Evolutionary conservation across 2,113 vertebrate genomes (phyloP), one percentile per base, ranked within the genome.

Genomic region (Seriola quinqueradiata): DNA sequence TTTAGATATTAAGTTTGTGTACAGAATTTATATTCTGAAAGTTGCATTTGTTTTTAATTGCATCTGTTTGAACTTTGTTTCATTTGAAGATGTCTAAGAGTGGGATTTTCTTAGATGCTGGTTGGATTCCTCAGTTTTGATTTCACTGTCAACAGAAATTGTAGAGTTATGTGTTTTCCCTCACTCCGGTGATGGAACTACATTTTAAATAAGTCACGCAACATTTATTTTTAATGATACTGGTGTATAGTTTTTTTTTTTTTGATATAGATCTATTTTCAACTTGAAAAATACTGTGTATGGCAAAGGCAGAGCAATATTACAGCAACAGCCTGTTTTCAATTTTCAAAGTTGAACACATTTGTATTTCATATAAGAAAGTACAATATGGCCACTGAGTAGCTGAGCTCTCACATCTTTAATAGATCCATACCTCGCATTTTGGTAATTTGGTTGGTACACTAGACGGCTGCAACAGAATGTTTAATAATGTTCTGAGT

Each of bases 401-500:
- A 42, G 70, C 64, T 0, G 0, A 57, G 54, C 73, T 71, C 54
- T 70, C 64, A 71, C 54, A 64, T 60, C 38, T 65, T 71, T 78
- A 75, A 68, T 76, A 68, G 38, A 83, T 8, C 36, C 6, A 10
- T 70, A 58, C 71, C 71, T 75, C 5, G 77, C 64, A 82, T 74
- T 48, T 66, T 34, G 68, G 57, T 73, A 32, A 82, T 80, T 82
- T 83, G 79, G 73, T 79, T 19, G 58, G 10, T 57, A 12, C 61
- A 23, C n/a, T 12, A 23, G 55, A 81, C 23, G 17, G 34, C 65
- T 14, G 16, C 23, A 8, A 70, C 66, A 64, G 67, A 68, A 77
- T 80, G 70, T 76, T 71, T 85, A 68, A 77, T 81, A 68, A 81
- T 60, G 81, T 83, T 79, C 79, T 83, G 63, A 66, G 67, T 3